Conservation (phyloP, 92 coral and sea anemone genomes). For the Nematostella vectensis region DNA sequence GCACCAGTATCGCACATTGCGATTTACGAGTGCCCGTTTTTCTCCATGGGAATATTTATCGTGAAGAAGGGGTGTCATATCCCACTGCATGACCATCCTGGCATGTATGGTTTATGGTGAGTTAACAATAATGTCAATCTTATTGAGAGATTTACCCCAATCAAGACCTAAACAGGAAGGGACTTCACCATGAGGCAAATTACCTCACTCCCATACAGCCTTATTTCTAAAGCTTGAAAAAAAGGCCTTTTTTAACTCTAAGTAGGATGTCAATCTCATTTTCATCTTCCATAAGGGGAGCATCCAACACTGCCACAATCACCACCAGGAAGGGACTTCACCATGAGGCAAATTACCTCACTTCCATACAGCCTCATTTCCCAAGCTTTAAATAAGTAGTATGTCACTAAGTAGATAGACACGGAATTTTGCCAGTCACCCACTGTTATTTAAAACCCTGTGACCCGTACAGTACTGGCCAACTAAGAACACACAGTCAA, state of each 20-base stretch:
- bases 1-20: conserved; percentile 83
- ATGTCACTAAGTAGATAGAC: too few species aligned
- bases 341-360: too few species aligned
- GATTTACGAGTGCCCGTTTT: conserved; percentile 76
- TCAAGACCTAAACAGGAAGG: not conserved
- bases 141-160: not conserved
- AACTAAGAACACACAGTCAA: too few species aligned
- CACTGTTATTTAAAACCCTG: too few species aligned
- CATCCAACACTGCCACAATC: too few species aligned
- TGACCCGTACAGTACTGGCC: too few species aligned
- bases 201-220: not conserved
- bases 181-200: not conserved
- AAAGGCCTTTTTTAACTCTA: not conserved
- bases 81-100: conserved; percentile 96
- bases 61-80: conserved; percentile 63
- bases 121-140: conserved; percentile 16
- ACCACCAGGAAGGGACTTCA: too few species aligned
- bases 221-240: not conserved
- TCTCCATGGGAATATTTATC: conserved; percentile 88
- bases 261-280: too few species aligned
- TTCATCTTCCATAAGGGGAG: too few species aligned
- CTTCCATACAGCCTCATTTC: too few species aligned
- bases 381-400: too few species aligned
- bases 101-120: conserved; percentile 92
- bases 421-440: too few species aligned